Evolutionary conservation across 2,888 invertebrate species (phyloP).

Genomic region (Acanthopleura granulata): DNA sequence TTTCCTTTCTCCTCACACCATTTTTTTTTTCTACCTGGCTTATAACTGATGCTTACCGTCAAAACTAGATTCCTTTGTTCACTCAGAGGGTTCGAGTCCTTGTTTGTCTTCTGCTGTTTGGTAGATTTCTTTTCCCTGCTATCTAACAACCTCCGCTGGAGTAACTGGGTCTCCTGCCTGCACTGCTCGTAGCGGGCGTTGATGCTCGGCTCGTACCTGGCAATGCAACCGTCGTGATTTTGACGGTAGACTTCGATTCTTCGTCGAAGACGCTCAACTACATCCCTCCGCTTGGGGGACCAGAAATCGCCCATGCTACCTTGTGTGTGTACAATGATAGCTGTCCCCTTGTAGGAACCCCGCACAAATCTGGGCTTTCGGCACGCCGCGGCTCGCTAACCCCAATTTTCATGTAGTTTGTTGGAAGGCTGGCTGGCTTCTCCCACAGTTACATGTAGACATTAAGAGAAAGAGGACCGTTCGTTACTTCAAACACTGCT

Average conservation of each 20-base stretch:
- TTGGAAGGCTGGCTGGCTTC: not conserved
- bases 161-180: constrained; percentile 86
- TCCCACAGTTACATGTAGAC: too few species aligned
- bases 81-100: constrained; percentile 37
- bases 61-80: constrained; percentile 54
- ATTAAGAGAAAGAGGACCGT: not conserved
- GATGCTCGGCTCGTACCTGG: constrained; percentile 89
- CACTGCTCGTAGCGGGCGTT: constrained; percentile 91
- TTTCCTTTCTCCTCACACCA: too few species aligned
- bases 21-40: not conserved
- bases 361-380: constrained; percentile 1
- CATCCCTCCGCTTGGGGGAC: constrained; percentile 74
- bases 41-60: constrained; percentile 41
- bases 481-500: not conserved
- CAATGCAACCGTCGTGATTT: constrained; percentile 87
- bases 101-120: constrained; percentile 42
- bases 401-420: constrained; percentile 9
- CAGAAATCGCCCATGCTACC: constrained; percentile 71
- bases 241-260: constrained; percentile 90
- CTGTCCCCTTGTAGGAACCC: not conserved
- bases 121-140: constrained; percentile 86
- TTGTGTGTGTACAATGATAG: not conserved
- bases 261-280: constrained; percentile 85
- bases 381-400: not conserved
- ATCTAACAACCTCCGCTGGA: constrained; percentile 91